A percentile compares a stretch with the other conserved stretches of the same genome.
phyloP scores from a whole-genome alignment of 2,113 vertebrate genomes.

The Callorhinus ursinus region DNA sequence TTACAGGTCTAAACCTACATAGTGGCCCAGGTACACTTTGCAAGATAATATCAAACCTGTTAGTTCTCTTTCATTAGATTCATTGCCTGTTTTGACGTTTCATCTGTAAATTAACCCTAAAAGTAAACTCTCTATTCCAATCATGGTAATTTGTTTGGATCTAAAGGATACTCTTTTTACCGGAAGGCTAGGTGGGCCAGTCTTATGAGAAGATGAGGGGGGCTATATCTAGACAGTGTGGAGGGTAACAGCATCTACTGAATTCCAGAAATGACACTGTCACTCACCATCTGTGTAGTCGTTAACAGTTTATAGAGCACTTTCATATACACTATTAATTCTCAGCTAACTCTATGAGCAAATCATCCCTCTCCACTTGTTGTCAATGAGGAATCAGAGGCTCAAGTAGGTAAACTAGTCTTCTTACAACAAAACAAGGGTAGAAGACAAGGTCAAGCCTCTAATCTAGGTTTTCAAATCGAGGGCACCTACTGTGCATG shows the following conservation, averaged over 20 bases:
- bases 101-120: neutral
- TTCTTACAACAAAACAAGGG: neutral
- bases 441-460: neutral
- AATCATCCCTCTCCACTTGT: neutral
- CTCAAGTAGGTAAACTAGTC: neutral
- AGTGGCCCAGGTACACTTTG: neutral
- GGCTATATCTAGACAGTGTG: neutral
- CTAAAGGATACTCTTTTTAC: neutral
- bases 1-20: fast-evolving
- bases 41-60: neutral
- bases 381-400: neutral
- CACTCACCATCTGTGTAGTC: neutral
- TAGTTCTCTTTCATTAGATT: neutral
- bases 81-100: neutral
- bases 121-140: neutral
- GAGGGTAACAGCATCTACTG: neutral
- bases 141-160: neutral
- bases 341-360: neutral
- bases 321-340: neutral
- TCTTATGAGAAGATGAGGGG: neutral
- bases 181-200: neutral
- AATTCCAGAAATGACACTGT: neutral
- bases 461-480: neutral
- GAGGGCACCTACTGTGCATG: neutral
- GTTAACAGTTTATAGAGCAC: neutral